These are phyloP conservation scores for Sebastiscus albofasciatus DNA, from an alignment of 2,797 vertebrate species.

Conservation along the genomic window DNA sequence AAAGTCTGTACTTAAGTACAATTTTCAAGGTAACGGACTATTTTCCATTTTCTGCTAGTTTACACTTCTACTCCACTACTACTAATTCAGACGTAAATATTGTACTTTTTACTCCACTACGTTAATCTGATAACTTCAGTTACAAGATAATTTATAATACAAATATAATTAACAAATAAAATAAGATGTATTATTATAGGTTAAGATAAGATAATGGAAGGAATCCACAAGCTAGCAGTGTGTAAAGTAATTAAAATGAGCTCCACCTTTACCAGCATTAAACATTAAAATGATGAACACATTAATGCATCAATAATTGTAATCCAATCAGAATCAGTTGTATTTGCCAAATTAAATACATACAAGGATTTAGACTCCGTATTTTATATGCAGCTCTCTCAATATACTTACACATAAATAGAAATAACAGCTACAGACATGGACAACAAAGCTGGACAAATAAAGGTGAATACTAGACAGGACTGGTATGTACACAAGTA, in stretches of 20 bases:
- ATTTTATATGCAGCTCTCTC: no score
- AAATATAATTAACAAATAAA: not conserved
- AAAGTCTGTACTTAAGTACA: not conserved
- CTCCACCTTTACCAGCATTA: not conserved
- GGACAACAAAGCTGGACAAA: no score
- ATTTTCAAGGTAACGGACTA: not conserved
- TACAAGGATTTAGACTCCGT: no score
- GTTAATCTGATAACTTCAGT: not conserved
- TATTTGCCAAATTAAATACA: no score
- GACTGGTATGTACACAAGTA: no score
- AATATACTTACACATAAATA: no score
- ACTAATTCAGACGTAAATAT: not conserved
- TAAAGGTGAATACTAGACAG: no score
- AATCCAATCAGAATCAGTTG: no score
- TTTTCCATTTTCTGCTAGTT: not conserved
- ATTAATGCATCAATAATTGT: not conserved
- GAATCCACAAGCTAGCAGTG: not conserved
- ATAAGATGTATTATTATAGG: not conserved
- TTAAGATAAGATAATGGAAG: no score
- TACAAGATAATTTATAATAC: not conserved
- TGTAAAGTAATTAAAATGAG: no score
- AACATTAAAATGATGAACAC: not conserved
- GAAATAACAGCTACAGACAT: no score
- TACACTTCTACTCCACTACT: not conserved
- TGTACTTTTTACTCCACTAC: not conserved